Conservation (phyloP, 2,797 vertebrate genomes). For the Melanotaenia pygmaea region DNA sequence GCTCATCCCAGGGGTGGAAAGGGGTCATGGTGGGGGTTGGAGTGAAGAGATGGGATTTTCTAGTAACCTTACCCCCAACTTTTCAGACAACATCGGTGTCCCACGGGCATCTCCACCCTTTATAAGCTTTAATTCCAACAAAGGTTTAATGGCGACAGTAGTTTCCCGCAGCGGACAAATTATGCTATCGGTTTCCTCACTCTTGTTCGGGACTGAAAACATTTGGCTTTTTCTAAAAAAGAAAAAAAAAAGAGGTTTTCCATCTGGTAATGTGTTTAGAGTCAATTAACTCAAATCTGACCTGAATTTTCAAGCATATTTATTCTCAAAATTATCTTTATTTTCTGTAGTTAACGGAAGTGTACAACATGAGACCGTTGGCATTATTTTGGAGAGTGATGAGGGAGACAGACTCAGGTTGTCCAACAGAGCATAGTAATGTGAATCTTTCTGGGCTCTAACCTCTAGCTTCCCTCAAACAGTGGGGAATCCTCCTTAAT, state of each 20-base stretch:
- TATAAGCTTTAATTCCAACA: conserved; percentile 82
- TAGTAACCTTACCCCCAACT: conserved; percentile 70
- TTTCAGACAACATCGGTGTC: conserved; percentile 64
- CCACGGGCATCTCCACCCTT: conserved; percentile 71
- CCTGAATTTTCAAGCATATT: conserved; percentile 43
- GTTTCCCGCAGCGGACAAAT: conserved; percentile 87
- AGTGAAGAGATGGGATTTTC: conserved; percentile 68
- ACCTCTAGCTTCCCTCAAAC: conserved; percentile 82
- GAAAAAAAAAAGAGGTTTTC: conserved; percentile 30
- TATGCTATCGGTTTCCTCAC: conserved; percentile 89
- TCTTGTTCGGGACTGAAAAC: conserved; percentile 50
- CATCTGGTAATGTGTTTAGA: conserved; percentile 69
- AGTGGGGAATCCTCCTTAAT: conserved; percentile 89
- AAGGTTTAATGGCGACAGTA: conserved; percentile 80
- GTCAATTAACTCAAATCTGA: conserved; percentile 61
- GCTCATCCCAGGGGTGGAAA: conserved; percentile 60
- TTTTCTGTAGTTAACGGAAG: conserved; percentile 37
- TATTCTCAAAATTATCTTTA: conserved; percentile 46
- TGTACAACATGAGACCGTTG: not conserved
- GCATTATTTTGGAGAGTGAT: conserved; percentile 62
- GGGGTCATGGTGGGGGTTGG: conserved; percentile 50
- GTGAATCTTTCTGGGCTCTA: conserved; percentile 83
- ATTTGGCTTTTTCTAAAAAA: conserved; percentile 38
- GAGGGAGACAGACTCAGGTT: conserved; percentile 82
- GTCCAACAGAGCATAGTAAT: conserved; percentile 84